These are phyloP conservation scores for Gryllus longicercus DNA, from an alignment of 2,888 invertebrate genomes.

Conservation along the genomic window DNA sequence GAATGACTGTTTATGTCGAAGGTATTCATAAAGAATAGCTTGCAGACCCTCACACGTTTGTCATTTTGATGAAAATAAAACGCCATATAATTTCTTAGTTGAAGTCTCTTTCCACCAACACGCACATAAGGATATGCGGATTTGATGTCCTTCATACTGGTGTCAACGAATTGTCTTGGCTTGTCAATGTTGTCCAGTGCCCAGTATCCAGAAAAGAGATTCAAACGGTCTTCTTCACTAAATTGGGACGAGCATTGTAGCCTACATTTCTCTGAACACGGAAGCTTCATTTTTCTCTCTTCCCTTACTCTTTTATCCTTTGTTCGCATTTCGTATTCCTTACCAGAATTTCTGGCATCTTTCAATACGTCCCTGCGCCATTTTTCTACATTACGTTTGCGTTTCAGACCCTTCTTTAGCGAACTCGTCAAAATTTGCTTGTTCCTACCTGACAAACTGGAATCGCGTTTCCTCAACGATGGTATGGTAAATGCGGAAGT, in stretches of 20 bases:
- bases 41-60: neutral
- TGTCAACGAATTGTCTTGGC: slow-evolving; percentile 26
- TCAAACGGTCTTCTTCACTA: slow-evolving; percentile 24
- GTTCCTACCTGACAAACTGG: neutral
- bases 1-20: too few species aligned
- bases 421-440: too few species aligned
- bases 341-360: slow-evolving; percentile 20
- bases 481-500: neutral
- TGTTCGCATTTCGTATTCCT: neutral
- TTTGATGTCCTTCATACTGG: slow-evolving; percentile 22
- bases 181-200: slow-evolving; percentile 21
- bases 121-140: slow-evolving; percentile 24
- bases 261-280: slow-evolving; percentile 27
- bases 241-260: slow-evolving; percentile 27
- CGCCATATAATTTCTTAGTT: slow-evolving; percentile 26
- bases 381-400: too few species aligned
- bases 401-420: too few species aligned
- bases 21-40: too few species aligned
- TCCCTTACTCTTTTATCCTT: slow-evolving; percentile 23
- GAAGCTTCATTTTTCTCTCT: slow-evolving; percentile 23
- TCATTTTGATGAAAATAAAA: slow-evolving; percentile 26
- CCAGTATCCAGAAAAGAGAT: slow-evolving; percentile 26
- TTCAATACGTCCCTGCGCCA: neutral
- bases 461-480: neutral
- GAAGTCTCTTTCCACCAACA: slow-evolving; percentile 24